These are phyloP conservation scores for Hippocampus barbouri DNA, from an alignment of 2,113 vertebrate genomes.

Conservation along the genomic window DNA sequence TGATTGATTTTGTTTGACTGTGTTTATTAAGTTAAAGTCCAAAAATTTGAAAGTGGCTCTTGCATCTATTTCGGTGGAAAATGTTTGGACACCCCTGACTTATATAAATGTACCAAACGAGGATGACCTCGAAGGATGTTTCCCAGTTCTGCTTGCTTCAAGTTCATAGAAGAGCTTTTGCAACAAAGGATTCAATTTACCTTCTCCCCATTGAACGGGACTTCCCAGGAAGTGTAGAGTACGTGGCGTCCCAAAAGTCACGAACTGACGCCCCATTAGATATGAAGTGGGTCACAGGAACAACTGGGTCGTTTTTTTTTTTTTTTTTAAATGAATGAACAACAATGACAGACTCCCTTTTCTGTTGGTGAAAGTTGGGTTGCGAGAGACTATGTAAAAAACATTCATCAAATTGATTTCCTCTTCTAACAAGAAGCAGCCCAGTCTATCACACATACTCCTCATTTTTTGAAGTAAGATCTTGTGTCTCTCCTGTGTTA, in stretches of 20 bases:
- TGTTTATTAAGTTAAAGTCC: too few relatives aligned
- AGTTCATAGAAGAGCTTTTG: neutral
- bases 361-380: neutral
- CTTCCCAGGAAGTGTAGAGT: neutral
- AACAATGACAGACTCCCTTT: neutral
- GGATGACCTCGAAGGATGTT: neutral
- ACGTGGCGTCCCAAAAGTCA: neutral
- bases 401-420: neutral
- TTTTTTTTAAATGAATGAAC: neutral
- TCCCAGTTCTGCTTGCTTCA: neutral
- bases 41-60: too few relatives aligned
- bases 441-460: conserved; percentile 12
- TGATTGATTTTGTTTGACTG: too few relatives aligned
- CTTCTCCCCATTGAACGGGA: neutral
- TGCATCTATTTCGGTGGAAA: too few relatives aligned
- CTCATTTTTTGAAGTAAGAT: conserved; percentile 27
- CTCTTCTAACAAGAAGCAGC: conserved; percentile 18
- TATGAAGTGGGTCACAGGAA: neutral
- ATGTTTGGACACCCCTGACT: too few relatives aligned
- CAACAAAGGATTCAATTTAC: neutral
- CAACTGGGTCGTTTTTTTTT: neutral
- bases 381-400: neutral
- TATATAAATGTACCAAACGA: neutral
- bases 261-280: neutral
- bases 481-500: conserved; percentile 45